Evolutionary conservation across 2,797 vertebrate species (phyloP), one percentile per base, ranked within the genome.

Genomic region (Molossus molossus): DNA sequence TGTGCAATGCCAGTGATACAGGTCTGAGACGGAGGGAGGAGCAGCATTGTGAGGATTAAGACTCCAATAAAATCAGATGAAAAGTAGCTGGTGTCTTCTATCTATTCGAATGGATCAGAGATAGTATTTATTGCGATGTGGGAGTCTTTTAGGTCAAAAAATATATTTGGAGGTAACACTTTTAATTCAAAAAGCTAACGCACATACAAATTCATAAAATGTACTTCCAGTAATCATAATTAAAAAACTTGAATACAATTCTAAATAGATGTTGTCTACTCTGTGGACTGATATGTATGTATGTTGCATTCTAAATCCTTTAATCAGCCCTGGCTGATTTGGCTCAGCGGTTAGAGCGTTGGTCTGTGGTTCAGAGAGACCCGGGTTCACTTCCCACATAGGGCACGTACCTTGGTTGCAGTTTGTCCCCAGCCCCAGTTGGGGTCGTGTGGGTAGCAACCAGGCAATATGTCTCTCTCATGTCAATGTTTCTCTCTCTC

Each of bases 241-340:
- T 91, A 67, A 62, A 57, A 90, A 95, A 85, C n/a, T 65, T 27
- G 72, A 80, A 73, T 48, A 58, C 7, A 25, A n/a, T 64, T 84
- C 13, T 79, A 85, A 84, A 87, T 69, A 81, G 37, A 23, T 60
- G 9, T 13, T 17, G 79, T 65, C 9, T 57, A 65, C 14, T 79
- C 79, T 88, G 50, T 87, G 25, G 21, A 72, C 33, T 67, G 9
- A 50, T 45, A 73, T 21, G 33, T 13, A 1, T 67, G 12, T 69
- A 69, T 87, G n/a, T 67, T 64, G 77, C 4, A 83, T 55, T 87
- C 83, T 83, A 48, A 77, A 70, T 72, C 15, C 5, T 67, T 91
- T 40, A 62, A 3, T 60, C 11, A 45, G 40, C 40, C 40, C 40
- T 45, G 40, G 40, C 6, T 45, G 40, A 3, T 45, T 45, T 45